Conservation (phyloP, 2,797 vertebrate species). For the Sphenodon punctatus region DNA sequence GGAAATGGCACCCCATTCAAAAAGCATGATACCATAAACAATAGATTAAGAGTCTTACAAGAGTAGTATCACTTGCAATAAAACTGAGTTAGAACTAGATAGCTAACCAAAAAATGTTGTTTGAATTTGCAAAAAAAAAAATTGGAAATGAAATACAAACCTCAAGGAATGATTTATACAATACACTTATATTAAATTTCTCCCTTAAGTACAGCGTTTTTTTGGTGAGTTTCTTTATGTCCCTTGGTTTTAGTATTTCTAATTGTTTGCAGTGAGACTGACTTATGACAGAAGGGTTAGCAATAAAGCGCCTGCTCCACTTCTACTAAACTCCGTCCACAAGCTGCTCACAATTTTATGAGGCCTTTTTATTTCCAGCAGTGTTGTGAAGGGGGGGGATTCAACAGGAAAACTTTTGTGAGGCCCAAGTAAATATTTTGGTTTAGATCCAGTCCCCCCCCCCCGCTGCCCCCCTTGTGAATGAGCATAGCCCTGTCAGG, state of each 20-base stretch:
- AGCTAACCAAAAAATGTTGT: not conserved
- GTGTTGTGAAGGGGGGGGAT: not conserved
- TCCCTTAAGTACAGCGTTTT: slow-evolving; percentile 11
- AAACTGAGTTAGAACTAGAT: not conserved
- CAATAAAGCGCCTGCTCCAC: not conserved
- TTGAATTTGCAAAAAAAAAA: slow-evolving; percentile 13
- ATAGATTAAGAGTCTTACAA: not conserved
- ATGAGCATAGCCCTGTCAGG: too few species aligned
- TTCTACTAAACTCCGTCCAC: not conserved
- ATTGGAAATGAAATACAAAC: not conserved
- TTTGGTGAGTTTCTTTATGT: slow-evolving; percentile 40
- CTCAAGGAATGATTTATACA: not conserved
- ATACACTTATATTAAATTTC: slow-evolving; percentile 15
- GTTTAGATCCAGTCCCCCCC: not conserved
- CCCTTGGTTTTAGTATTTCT: not conserved
- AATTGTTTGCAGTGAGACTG: slow-evolving; percentile 33
- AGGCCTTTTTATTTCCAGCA: slow-evolving; percentile 1
- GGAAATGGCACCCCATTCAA: not conserved
- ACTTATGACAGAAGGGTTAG: not conserved
- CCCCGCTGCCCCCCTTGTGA: too few species aligned
- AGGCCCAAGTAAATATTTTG: not conserved
- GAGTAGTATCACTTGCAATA: not conserved
- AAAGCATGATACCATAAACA: slow-evolving; percentile 4
- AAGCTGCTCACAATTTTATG: slow-evolving; percentile 6
- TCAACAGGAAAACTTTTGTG: not conserved